Conservation (phyloP, 2,797 vertebrate species). For the Eulemur rubriventer region DNA sequence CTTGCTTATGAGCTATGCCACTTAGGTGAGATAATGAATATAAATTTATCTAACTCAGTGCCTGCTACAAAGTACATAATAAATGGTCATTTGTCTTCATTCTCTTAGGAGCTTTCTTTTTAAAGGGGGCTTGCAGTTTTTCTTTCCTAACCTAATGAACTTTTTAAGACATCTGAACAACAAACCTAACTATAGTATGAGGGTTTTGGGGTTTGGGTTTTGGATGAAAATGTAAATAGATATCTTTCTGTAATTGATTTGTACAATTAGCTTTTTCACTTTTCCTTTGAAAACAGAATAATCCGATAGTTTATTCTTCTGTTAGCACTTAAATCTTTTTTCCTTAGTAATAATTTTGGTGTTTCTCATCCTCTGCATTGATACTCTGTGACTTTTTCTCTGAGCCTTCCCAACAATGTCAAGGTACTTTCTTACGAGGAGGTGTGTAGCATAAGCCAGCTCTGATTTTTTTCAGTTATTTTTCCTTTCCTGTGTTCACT, state of each 20-base stretch:
- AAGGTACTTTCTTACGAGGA: background rate
- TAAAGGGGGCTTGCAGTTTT: background rate
- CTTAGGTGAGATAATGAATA: background rate
- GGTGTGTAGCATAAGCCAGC: background rate
- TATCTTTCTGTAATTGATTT: background rate
- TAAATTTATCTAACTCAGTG: background rate
- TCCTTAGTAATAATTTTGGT: background rate
- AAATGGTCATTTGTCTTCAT: background rate
- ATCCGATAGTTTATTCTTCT: background rate
- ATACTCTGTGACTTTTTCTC: background rate
- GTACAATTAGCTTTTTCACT: background rate
- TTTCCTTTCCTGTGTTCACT: constrained; percentile 19
- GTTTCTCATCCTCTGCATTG: background rate
- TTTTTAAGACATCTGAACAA: background rate
- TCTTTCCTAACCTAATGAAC: background rate
- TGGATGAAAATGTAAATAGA: background rate
- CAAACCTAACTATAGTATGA: background rate
- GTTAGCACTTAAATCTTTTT: background rate
- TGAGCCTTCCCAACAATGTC: background rate
- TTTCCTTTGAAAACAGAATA: background rate
- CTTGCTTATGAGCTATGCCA: background rate
- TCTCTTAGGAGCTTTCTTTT: background rate
- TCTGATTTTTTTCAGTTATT: background rate
- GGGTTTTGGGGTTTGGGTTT: background rate
- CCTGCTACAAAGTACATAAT: background rate